Percentiles rank a stretch among this genome's conserved stretches.
phyloP scores from a whole-genome alignment of 1,140 invertebrate genomes.

The Geopemphigus sp. region DNA sequence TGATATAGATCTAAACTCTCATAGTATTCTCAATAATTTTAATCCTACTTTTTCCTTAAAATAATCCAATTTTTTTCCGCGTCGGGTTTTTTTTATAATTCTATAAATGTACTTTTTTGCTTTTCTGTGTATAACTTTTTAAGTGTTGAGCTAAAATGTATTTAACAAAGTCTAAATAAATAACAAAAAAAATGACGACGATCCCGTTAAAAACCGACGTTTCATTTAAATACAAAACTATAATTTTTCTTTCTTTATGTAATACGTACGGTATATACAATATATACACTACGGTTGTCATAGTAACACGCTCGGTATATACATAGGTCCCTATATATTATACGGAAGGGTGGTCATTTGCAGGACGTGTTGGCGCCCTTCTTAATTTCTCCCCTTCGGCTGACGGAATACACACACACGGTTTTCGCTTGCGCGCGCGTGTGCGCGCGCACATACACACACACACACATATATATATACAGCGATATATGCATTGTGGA shows the following conservation, averaged over 20 bases:
- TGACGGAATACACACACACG: not conserved
- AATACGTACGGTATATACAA: not conserved
- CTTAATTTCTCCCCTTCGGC: constrained; percentile 16
- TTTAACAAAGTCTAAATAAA: not conserved
- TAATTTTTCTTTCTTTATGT: too few relatives aligned
- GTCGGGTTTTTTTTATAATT: too few relatives aligned
- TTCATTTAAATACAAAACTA: constrained; percentile 18
- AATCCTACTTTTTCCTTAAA: too few relatives aligned
- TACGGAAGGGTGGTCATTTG: constrained; percentile 31
- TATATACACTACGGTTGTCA: not conserved
- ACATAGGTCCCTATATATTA: not conserved
- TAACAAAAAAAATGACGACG: not conserved
- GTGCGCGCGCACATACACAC: too few relatives aligned
- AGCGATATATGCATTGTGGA: not conserved
- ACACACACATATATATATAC: too few relatives aligned
- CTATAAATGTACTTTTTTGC: too few relatives aligned
- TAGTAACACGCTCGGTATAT: constrained; percentile 23
- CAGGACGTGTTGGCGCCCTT: constrained; percentile 20
- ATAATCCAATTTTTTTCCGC: too few relatives aligned
- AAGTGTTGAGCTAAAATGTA: too few relatives aligned
- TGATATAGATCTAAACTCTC: too few relatives aligned
- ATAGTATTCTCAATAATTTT: too few relatives aligned
- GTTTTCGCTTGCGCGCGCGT: too few relatives aligned
- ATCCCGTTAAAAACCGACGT: constrained; percentile 2
- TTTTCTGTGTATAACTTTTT: too few relatives aligned